Conservation (phyloP, 1,140 invertebrate species). For the Nephila pilipes region DNA sequence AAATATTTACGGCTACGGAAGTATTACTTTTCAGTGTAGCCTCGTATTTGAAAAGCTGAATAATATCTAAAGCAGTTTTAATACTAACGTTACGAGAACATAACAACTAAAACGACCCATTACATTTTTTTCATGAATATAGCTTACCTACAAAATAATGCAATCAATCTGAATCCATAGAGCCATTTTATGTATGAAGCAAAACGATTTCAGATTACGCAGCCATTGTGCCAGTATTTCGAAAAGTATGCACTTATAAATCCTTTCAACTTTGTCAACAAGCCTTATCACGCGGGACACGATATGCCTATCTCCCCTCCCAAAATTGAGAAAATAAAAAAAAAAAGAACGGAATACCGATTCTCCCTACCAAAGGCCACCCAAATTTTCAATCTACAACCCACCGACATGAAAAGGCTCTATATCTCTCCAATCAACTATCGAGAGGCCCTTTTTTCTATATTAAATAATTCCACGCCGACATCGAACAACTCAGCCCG, state of each 20-base stretch:
- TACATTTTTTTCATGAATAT: background rate
- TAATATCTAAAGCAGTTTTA: too few relatives aligned
- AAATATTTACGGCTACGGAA: too few relatives aligned
- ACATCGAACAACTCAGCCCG: constrained; percentile 8
- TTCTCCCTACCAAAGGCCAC: background rate
- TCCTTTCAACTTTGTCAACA: constrained; percentile 21
- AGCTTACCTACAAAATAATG: background rate
- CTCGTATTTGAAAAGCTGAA: too few relatives aligned
- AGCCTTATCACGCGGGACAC: background rate
- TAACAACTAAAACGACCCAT: too few relatives aligned
- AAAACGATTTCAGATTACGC: too few relatives aligned
- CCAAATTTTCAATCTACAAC: constrained; percentile 23
- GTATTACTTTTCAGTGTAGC: too few relatives aligned
- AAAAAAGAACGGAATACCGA: background rate
- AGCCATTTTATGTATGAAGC: too few relatives aligned
- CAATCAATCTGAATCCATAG: background rate
- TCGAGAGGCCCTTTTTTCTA: constrained; percentile 20
- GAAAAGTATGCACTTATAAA: background rate
- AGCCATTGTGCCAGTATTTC: too few relatives aligned
- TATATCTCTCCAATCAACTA: background rate
- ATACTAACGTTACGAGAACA: too few relatives aligned
- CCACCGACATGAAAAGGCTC: constrained; percentile 4
- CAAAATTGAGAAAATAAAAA: background rate
- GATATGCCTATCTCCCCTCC: background rate
- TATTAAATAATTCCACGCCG: constrained; percentile 27